These are phyloP conservation scores for Gnathonemus longibarbis DNA, from an alignment of 2,113 vertebrate species.

Conservation along the genomic window DNA sequence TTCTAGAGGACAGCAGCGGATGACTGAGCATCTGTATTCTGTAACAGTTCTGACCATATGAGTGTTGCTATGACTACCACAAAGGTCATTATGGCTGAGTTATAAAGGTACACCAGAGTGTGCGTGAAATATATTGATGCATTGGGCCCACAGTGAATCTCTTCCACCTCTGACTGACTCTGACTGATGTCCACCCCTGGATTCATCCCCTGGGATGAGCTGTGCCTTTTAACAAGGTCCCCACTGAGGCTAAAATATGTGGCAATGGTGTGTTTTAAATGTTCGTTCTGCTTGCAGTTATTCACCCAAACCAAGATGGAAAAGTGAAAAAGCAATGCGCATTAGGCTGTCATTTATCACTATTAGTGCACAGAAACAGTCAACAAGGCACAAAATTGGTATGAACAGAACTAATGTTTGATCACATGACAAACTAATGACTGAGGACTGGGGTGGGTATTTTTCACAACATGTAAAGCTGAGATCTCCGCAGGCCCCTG, in stretches of 20 bases:
- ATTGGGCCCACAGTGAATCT: background rate
- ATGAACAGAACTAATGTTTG: background rate
- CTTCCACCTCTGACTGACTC: background rate
- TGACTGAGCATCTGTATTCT: conserved; percentile 27
- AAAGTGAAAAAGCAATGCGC: background rate
- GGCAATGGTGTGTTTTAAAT: background rate
- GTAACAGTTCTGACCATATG: conserved; percentile 11
- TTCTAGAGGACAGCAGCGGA: background rate
- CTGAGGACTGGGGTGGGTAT: background rate
- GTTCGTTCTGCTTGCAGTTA: background rate
- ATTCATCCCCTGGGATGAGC: background rate
- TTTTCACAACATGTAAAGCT: background rate
- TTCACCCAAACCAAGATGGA: background rate
- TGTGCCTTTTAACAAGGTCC: conserved; percentile 13
- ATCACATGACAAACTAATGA: background rate
- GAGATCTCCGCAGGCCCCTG: background rate
- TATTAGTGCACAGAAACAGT: background rate
- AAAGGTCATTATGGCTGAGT: conserved; percentile 37
- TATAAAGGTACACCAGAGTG: conserved; percentile 10
- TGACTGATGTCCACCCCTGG: background rate
- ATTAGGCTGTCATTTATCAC: background rate
- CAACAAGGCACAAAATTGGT: background rate
- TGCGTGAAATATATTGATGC: background rate
- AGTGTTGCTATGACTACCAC: conserved; percentile 46
- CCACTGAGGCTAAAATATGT: background rate